Base-by-base conservation (phyloP, 2,888 invertebrate genomes). In the Diadegma fenestrale region DNA sequence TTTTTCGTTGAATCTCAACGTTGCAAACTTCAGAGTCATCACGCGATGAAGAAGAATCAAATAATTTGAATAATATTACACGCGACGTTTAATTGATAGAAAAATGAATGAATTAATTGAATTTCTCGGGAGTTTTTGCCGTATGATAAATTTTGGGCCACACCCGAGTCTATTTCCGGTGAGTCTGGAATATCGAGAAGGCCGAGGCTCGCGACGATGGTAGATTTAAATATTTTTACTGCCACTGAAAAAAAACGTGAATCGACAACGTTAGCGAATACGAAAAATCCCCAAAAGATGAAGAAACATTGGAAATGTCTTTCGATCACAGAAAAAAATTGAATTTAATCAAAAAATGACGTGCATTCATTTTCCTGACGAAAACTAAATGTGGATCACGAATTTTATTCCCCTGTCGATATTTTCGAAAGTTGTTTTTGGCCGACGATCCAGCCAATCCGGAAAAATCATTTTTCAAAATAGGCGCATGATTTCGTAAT, bases 121-220 rank as follows among this genome's bases (percentile, higher is more conserved):
- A 58, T n/a, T 58, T 54, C 45, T 10, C 30, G 63, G 10, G 41
- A 17, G 22, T 26, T 26, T 26, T 0, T 30, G 54, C 6, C 17
- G 5, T 1, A 41, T 26, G 54, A 45, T 22, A 43, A 1, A 69
- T 5, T 37, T 5, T 5, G 48, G 75, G 71, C 85, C 85, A 85
- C 82, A 85, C 82, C 81, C 82, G 82, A 66, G 66, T 85, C 85
- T 85, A 85, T 85, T 85, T 85, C 82, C 85, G 85, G 76, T 82
- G 61, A 51, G 72, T 66, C 80, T 82, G 82, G 72, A 82, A 80
- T 66, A 85, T 61, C 33, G 72, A 72, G 61, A 82, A 80, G 76
- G 61, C 68, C 43, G 41, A 41, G 77, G 0, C 19, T 5, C 37
- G 26, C 26, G 58, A 26, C 63, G 30, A 66, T 77, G 30, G 69